Conservation (phyloP, 1,140 invertebrate genomes). For the Leguminivora glycinivorella region DNA sequence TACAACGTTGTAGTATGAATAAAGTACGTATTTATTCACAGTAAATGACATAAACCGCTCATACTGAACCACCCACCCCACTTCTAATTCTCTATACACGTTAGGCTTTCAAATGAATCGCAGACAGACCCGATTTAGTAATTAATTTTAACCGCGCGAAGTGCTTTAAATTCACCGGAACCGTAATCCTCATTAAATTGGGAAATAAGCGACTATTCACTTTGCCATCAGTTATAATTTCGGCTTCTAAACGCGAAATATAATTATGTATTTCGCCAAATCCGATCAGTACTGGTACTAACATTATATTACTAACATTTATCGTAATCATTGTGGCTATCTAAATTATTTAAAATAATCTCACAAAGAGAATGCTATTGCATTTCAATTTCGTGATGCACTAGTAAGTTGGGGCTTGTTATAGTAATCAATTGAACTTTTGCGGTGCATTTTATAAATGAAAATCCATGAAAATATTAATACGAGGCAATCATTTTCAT, state of each 20-base stretch:
- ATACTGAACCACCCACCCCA: not conserved
- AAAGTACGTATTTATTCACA: not conserved
- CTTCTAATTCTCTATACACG: slow-evolving; percentile 27
- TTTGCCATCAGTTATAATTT: slow-evolving; percentile 75
- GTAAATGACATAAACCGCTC: not conserved
- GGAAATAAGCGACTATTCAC: slow-evolving; percentile 75
- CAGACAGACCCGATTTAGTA: slow-evolving; percentile 74
- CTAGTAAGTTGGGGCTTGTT: slow-evolving; percentile 2
- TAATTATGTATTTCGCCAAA: slow-evolving; percentile 67
- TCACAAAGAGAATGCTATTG: not conserved
- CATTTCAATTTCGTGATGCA: not conserved
- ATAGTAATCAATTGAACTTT: slow-evolving; percentile 28
- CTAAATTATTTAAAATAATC: not conserved
- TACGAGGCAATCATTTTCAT: slow-evolving; percentile 69
- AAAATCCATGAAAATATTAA: slow-evolving; percentile 65
- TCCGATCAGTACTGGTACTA: slow-evolving; percentile 42
- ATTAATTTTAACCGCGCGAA: slow-evolving; percentile 76
- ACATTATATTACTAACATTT: slow-evolving; percentile 46
- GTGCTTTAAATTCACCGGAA: slow-evolving; percentile 76
- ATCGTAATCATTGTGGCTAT: slow-evolving; percentile 23
- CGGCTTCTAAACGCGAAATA: slow-evolving; percentile 67
- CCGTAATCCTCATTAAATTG: slow-evolving; percentile 77
- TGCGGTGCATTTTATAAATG: slow-evolving; percentile 48
- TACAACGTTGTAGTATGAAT: not conserved
- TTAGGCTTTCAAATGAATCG: slow-evolving; percentile 56